phyloP scores from a whole-genome alignment of 2,797 vertebrate genomes.

The Lophotriccus pileatus region DNA sequence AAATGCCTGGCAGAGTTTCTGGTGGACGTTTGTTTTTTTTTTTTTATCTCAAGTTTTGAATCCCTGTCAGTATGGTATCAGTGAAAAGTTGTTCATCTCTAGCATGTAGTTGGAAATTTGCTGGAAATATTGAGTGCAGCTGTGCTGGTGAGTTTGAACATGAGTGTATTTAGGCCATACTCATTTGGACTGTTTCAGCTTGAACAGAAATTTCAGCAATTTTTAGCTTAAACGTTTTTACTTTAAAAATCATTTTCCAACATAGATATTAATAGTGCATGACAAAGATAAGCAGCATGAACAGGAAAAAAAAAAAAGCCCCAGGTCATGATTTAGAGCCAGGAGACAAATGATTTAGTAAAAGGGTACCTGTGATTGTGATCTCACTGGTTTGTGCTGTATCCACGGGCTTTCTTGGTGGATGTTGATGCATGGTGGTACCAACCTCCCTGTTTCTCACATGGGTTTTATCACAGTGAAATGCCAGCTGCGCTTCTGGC shows the following conservation, averaged over 20 bases:
- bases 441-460: background rate
- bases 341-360: background rate
- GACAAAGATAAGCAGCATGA: background rate
- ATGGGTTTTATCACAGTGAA: background rate
- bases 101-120: background rate
- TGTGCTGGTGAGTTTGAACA: background rate
- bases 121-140: background rate
- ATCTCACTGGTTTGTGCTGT: fast-evolving
- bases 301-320: fast-evolving
- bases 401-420: background rate
- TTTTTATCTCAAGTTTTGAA: background rate
- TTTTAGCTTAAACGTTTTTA: background rate
- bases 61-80: background rate
- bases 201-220: background rate
- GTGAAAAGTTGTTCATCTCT: background rate
- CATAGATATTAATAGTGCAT: background rate
- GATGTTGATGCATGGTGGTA: fast-evolving
- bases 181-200: fast-evolving
- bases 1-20: background rate
- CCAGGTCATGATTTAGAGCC: background rate
- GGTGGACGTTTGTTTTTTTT: fast-evolving
- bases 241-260: background rate
- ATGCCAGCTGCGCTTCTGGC: background rate
- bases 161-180: background rate
- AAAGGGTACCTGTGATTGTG: background rate